Conservation (phyloP, 1,140 invertebrate genomes). For the Antheraea pernyi region DNA sequence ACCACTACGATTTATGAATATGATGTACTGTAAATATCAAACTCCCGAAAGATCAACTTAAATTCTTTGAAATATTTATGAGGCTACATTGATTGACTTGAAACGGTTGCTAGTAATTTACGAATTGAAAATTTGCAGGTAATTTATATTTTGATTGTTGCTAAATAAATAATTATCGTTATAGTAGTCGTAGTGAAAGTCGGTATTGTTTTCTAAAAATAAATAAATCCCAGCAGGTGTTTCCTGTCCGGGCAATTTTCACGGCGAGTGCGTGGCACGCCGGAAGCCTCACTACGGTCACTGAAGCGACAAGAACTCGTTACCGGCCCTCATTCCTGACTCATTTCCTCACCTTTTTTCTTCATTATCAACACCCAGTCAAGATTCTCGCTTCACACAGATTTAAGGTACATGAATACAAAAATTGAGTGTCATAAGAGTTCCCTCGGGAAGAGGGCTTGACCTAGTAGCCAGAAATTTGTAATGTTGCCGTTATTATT, state of each 20-base stretch:
- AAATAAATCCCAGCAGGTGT: slow-evolving; percentile 10
- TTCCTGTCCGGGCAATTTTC: background rate
- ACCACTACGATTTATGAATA: too few relatives aligned
- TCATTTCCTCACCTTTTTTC: slow-evolving; percentile 55
- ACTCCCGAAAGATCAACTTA: too few relatives aligned
- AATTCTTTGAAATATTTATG: too few relatives aligned
- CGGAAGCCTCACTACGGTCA: slow-evolving; percentile 56
- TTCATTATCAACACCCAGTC: background rate
- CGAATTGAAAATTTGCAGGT: too few relatives aligned
- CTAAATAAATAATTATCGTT: background rate
- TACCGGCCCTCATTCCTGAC: slow-evolving; percentile 54
- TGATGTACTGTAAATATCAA: too few relatives aligned
- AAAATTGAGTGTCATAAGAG: background rate
- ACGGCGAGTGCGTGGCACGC: slow-evolving; percentile 23
- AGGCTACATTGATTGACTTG: too few relatives aligned
- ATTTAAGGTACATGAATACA: background rate
- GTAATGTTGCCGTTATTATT: too few relatives aligned
- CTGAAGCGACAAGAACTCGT: slow-evolving; percentile 53
- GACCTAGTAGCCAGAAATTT: too few relatives aligned
- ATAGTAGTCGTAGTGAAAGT: background rate
- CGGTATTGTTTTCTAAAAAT: slow-evolving; percentile 3
- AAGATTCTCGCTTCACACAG: background rate
- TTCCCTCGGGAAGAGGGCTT: too few relatives aligned
- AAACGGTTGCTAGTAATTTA: too few relatives aligned
- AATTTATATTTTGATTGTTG: too few relatives aligned